phyloP scores from a whole-genome alignment of 1,140 invertebrate species.

The Popillia japonica region DNA sequence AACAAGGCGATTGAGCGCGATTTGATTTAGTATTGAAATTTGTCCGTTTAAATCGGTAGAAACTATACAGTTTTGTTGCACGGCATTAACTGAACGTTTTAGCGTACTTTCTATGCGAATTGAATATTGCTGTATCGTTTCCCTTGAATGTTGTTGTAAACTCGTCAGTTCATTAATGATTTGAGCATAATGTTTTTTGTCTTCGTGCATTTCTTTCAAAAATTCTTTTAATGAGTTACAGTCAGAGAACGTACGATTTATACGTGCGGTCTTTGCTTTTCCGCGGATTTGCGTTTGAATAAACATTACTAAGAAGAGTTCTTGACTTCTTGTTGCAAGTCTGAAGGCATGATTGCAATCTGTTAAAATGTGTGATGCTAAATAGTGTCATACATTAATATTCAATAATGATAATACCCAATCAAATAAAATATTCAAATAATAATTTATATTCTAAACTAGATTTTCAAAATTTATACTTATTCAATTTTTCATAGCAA shows the following conservation, averaged over 20 bases:
- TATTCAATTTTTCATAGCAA: too few species aligned
- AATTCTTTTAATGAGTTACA: neutral
- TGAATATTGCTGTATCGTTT: neutral
- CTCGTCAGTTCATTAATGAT: constrained; percentile 4
- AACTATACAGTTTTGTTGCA: neutral
- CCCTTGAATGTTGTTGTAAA: neutral
- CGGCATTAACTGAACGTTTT: neutral
- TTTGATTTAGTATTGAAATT: constrained; percentile 1
- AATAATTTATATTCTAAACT: too few species aligned
- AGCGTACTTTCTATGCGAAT: neutral
- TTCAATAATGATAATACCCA: too few species aligned
- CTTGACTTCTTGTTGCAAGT: neutral
- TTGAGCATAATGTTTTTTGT: constrained; percentile 17
- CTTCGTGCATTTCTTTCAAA: neutral
- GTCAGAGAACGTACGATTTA: neutral
- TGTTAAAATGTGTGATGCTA: too few species aligned
- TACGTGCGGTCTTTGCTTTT: constrained; percentile 19
- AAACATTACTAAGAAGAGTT: neutral
- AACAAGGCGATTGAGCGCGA: too few species aligned
- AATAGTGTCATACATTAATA: too few species aligned
- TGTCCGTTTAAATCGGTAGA: neutral
- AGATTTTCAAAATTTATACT: too few species aligned
- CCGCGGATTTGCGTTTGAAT: constrained; percentile 6
- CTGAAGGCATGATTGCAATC: neutral
- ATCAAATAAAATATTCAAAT: too few species aligned